Base-by-base conservation (phyloP, 2,888 invertebrate species). In the Ornithoptera alexandrae region DNA sequence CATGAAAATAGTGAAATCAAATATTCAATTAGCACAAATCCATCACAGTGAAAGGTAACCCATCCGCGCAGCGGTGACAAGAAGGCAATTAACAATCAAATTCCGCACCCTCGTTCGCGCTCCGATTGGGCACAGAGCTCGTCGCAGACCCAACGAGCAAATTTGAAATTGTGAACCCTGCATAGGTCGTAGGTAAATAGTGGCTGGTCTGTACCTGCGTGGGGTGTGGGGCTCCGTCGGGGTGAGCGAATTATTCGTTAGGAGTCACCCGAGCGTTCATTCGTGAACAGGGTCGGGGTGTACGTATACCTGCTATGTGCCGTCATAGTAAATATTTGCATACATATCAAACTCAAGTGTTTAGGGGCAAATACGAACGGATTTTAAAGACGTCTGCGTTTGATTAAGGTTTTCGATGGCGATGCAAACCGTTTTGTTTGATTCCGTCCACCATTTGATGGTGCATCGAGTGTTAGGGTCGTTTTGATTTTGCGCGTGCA, bases 251-350 rank as follows among this genome's bases (percentile, higher is more conserved):
- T 80, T 78, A 82, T 82, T 91, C 92, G 91, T 90, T 88, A 88
- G 89, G 82, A 90, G 85, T 84, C 89, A 90, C 80, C 87, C 79
- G 84, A 85, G 82, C 90, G 87, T 89, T 88, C 90, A 89, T 74
- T 82, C 87, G 90, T 87, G 89, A 89, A 88, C 88, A 80, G 88
- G 86, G 86, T 84, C 84, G 87, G 76, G 79, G 79, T 84, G 82
- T 81, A 81, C 83, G 78, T 82, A 79, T 85, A 86, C 88, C 89
- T 86, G 88, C 81, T 89, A 90, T 90, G 81, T 88, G 83, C 83
- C 78, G 76, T 81, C 82, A 87, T 87, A 85, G 82, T 89, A 84
- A 88, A 90, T 89, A 91, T 92, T 92, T 91, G 92, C 91, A 90
- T 91, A 88, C 83, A 89, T 89, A 89, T 89, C 87, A 82, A 76